A percentile compares a stretch with the other conserved stretches of the same genome.
Conservation (phyloP, 2,888 invertebrate species). For the Smittia aterrima region DNA sequence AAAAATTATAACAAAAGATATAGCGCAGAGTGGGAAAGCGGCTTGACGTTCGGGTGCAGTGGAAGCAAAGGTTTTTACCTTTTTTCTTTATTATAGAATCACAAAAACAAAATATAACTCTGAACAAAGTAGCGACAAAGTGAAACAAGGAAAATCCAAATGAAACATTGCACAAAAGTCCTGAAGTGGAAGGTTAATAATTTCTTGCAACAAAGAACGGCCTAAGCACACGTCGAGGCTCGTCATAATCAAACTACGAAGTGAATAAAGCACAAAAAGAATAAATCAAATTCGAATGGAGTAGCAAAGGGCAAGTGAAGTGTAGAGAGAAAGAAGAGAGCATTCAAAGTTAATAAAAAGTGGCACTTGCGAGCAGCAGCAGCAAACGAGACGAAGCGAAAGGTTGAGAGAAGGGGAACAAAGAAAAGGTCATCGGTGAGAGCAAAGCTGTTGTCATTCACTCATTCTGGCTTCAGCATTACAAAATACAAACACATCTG, state of each 20-base stretch:
- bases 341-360: conserved; percentile 23
- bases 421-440: background rate
- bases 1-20: background rate
- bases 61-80: no score
- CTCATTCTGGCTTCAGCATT: conserved; percentile 42
- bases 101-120: background rate
- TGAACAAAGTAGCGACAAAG: background rate
- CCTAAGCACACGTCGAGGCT: background rate
- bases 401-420: background rate
- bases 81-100: background rate
- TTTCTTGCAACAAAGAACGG: background rate
- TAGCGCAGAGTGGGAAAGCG: no score
- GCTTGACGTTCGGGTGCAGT: no score
- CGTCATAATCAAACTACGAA: background rate
- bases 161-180: background rate
- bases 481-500: conserved; percentile 30
- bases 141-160: background rate
- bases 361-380: conserved; percentile 20
- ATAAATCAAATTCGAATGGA: conserved; percentile 29
- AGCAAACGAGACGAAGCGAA: background rate
- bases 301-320: conserved; percentile 21
- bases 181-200: conserved; percentile 1
- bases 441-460: background rate
- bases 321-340: conserved; percentile 9
- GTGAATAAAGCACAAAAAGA: background rate